These are phyloP conservation scores for Aelia acuminata DNA, from an alignment of 2,888 invertebrate genomes.

Conservation along the genomic window DNA sequence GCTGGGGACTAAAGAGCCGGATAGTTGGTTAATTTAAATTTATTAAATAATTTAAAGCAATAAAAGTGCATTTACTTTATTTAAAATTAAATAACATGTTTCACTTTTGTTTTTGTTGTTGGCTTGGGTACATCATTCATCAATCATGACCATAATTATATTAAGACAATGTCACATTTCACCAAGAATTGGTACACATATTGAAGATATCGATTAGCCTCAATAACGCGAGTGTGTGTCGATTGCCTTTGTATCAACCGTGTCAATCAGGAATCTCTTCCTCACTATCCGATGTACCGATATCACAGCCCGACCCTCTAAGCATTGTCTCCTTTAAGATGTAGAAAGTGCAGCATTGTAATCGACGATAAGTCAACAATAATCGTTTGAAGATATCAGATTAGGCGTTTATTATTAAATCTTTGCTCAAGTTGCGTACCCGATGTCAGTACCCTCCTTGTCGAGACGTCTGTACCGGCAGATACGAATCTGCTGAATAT, in stretches of 20 bases:
- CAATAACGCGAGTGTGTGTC: not conserved
- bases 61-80: not conserved
- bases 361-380: conserved; percentile 8
- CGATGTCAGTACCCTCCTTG: not conserved
- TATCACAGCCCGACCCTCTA: not conserved
- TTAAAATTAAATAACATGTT: not conserved
- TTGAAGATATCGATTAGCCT: conserved; percentile 14
- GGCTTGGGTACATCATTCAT: not conserved
- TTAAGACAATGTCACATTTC: not conserved
- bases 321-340: conserved; percentile 14
- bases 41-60: too few relatives aligned
- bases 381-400: not conserved
- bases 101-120: not conserved
- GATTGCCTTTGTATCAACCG: not conserved
- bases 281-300: not conserved
- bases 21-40: too few relatives aligned
- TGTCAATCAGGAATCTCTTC: conserved; percentile 25
- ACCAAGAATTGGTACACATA: not conserved
- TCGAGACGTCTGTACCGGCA: not conserved
- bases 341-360: conserved; percentile 47
- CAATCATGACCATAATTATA: not conserved
- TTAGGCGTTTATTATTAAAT: not conserved
- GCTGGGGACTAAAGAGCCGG: too few relatives aligned
- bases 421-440: not conserved
- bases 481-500: not conserved